A percentile compares a stretch with the other conserved stretches of the same genome.
Conservation (phyloP, 1,140 invertebrate species). For the Drosophila mojavensis region DNA sequence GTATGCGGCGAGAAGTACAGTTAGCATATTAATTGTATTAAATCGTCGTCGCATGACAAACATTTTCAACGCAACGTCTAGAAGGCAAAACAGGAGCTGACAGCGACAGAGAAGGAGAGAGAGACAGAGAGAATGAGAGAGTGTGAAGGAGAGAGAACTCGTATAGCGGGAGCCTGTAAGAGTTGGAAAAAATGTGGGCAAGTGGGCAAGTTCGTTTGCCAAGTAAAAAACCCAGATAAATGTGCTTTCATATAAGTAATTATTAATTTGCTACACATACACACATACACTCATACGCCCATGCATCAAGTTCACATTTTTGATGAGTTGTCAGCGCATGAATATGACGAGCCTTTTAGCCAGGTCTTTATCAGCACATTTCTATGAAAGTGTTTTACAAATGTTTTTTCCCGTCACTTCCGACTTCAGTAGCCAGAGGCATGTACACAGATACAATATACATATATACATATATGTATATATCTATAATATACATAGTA, state of each 20-base stretch:
- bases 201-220: constrained; percentile 47
- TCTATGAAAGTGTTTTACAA: constrained; percentile 15
- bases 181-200: constrained; percentile 66
- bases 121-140: not conserved
- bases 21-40: constrained; percentile 82
- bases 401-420: constrained; percentile 55
- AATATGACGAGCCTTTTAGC: constrained; percentile 56
- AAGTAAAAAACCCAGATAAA: constrained; percentile 2
- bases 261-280: not conserved
- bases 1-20: constrained; percentile 76
- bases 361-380: constrained; percentile 44
- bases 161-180: not conserved
- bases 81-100: constrained; percentile 3
- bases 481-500: not conserved
- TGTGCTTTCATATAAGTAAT: not conserved
- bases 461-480: too few relatives aligned
- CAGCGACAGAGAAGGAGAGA: not conserved
- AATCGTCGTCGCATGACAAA: constrained; percentile 69
- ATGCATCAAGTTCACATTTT: not conserved
- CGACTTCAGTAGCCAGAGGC: constrained; percentile 35
- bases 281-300: too few relatives aligned
- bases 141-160: not conserved
- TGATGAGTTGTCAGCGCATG: constrained; percentile 5
- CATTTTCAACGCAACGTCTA: constrained; percentile 28
- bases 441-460: not conserved